These are phyloP conservation scores for Amphipoea oculea DNA, from an alignment of 2,888 invertebrate species.

Conservation along the genomic window DNA sequence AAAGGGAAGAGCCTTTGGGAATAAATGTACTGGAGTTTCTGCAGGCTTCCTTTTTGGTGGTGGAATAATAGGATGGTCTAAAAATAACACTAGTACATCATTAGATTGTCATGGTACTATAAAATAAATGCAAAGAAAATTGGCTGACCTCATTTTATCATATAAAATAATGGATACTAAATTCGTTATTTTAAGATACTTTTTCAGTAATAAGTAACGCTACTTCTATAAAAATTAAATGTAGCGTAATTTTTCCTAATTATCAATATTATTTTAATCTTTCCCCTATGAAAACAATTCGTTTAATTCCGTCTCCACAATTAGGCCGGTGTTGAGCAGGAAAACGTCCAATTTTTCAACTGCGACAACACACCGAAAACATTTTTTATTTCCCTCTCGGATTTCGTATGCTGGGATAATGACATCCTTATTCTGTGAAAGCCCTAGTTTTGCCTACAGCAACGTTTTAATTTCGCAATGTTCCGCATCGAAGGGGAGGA, in stretches of 20 bases:
- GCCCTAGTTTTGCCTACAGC: constrained; percentile 77
- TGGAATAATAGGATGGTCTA: background rate
- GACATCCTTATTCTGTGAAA: constrained; percentile 75
- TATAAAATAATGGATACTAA: background rate
- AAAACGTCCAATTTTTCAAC: constrained; percentile 65
- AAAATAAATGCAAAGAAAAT: too few relatives aligned
- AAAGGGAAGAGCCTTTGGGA: constrained; percentile 34
- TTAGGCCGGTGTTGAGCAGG: constrained; percentile 55
- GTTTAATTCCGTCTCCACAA: constrained; percentile 59
- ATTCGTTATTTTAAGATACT: background rate
- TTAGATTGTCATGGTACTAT: background rate
- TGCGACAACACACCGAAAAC: constrained; percentile 55
- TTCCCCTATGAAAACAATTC: constrained; percentile 56
- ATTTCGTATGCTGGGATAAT: constrained; percentile 72
- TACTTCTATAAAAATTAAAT: background rate
- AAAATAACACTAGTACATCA: background rate
- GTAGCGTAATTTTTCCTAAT: constrained; percentile 36
- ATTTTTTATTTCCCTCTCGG: constrained; percentile 63
- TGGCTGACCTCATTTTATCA: too few relatives aligned
- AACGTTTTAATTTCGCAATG: constrained; percentile 79
- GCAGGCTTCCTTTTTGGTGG: background rate
- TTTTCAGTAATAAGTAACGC: background rate
- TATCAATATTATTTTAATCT: constrained; percentile 53
- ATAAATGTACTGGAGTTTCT: constrained; percentile 7
- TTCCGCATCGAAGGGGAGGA: constrained; percentile 65